A percentile compares a stretch with the other conserved stretches of the same genome.
These are phyloP conservation scores for Drosophila kurseongensis DNA, from an alignment of 1,140 invertebrate genomes.

Conservation along the genomic window DNA sequence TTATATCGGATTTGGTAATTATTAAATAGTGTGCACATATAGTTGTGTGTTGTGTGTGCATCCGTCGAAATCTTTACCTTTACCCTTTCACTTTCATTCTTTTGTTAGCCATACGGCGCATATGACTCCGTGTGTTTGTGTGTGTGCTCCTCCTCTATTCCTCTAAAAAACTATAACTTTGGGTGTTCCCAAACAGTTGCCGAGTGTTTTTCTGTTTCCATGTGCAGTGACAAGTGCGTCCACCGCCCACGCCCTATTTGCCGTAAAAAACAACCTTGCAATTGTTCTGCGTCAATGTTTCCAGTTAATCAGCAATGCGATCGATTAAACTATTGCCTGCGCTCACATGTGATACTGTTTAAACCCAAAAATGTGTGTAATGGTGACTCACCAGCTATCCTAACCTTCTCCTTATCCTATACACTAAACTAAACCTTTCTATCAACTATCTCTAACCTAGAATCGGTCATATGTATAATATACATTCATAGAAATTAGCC, in stretches of 20 bases:
- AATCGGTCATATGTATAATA: slow-evolving; percentile 10
- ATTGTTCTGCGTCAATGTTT: slow-evolving; percentile 41
- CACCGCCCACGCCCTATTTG: neutral
- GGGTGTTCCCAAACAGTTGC: slow-evolving; percentile 33
- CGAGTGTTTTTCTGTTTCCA: slow-evolving; percentile 1
- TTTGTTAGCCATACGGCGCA: slow-evolving; percentile 8
- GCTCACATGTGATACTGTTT: slow-evolving; percentile 4
- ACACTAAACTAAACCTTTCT: slow-evolving; percentile 9
- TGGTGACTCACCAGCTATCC: slow-evolving; percentile 35
- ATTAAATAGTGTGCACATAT: slow-evolving; percentile 22
- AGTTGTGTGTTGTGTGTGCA: slow-evolving; percentile 64
- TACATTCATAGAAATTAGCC: slow-evolving; percentile 4
- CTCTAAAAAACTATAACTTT: slow-evolving; percentile 16
- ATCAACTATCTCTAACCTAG: slow-evolving; percentile 31
- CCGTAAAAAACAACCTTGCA: slow-evolving; percentile 22
- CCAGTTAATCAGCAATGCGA: slow-evolving; percentile 45
- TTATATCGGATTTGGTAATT: slow-evolving; percentile 61
- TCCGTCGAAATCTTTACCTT: slow-evolving; percentile 28
- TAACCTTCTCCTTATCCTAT: slow-evolving; percentile 16
- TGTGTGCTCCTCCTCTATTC: slow-evolving; percentile 11
- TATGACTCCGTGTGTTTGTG: slow-evolving; percentile 16
- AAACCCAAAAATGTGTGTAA: slow-evolving; percentile 10
- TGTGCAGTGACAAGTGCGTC: neutral
- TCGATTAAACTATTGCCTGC: slow-evolving; percentile 37
- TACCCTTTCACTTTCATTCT: slow-evolving; percentile 5